Evolutionary conservation across 2,888 invertebrate species (phyloP), one percentile per base, ranked within the genome.

Genomic region (Ferdinandea cuprea): DNA sequence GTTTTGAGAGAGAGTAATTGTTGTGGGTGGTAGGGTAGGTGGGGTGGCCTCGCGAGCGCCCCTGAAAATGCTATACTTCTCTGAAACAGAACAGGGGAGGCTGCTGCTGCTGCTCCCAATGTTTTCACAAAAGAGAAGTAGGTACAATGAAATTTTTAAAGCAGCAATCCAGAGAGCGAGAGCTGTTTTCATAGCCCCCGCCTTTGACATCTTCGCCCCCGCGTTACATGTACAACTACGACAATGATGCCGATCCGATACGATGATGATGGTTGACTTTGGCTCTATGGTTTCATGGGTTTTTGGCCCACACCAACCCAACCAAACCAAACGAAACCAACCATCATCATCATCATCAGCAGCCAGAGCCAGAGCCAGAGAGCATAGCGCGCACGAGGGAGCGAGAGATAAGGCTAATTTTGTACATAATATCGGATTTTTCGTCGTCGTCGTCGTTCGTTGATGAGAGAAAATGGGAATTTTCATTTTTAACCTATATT

Each of bases 401-500:
- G 58, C 77, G 78, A 83, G 83, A 83, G 78, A 83, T 83, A 72
- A 83, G 83, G 83, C 83, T 72, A 83, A 78, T 83, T 78, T 63
- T 44, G 68, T 83, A 78, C 78, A 83, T 78, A 77, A 58, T 78
- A 83, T 78, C 73, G 78, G 68, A 78, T 83, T 83, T 83, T 83
- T 83, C 77, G 52, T 21, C 66, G 48, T 35, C 37, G 42, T 42
- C 44, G 42, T n/a, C n/a, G n/a, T n/a, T 42, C 15, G 42, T 42
- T 9, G 42, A 7, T 42, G 63, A 83, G 52, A 73, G 83, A 78
- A 83, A 63, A 77, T 83, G 73, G 78, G 68, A 78, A 83, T 83
- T 83, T 83, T 83, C 83, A 83, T 78, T 83, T 79, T 83, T 83
- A 83, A 83, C 83, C 83, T 83, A 83, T 83, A 83, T 83, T 83